These are phyloP conservation scores for Drosophila watanabei DNA, from an alignment of 1,140 invertebrate genomes.

Conservation along the genomic window DNA sequence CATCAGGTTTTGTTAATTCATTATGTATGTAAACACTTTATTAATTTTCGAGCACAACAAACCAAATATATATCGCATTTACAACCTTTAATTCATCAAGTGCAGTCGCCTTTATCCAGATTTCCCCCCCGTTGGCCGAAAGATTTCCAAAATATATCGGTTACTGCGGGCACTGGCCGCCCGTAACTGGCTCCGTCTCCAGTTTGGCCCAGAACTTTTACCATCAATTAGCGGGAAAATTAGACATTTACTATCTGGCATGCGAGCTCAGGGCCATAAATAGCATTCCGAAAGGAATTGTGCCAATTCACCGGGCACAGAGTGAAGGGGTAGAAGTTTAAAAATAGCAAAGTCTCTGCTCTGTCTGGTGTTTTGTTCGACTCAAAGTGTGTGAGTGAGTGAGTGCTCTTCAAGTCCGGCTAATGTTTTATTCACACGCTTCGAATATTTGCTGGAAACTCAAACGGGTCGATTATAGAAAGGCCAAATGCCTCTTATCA, in stretches of 20 bases:
- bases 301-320: slow-evolving; percentile 30
- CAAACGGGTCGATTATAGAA: slow-evolving; percentile 14
- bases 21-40: neutral
- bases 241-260: slow-evolving; percentile 45
- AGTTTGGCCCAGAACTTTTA: slow-evolving; percentile 54
- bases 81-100: neutral
- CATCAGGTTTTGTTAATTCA: neutral
- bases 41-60: neutral
- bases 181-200: slow-evolving; percentile 39
- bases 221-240: slow-evolving; percentile 49
- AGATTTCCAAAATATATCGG: slow-evolving; percentile 11
- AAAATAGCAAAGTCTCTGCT: slow-evolving; percentile 20
- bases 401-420: slow-evolving; percentile 15
- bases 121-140: neutral
- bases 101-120: neutral
- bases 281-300: slow-evolving; percentile 34
- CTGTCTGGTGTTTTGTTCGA: slow-evolving; percentile 12
- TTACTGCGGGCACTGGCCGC: slow-evolving; percentile 36
- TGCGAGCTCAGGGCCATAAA: slow-evolving; percentile 24
- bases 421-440: slow-evolving; percentile 22
- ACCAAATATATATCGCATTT: slow-evolving; percentile 4
- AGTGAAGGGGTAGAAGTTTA: slow-evolving; percentile 16
- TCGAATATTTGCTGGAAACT: slow-evolving; percentile 15
- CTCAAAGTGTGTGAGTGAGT: neutral
- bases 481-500: neutral